Evolutionary conservation across 2,888 invertebrate species (phyloP), one percentile per base, ranked within the genome.

Genomic region (Molanna angustata): DNA sequence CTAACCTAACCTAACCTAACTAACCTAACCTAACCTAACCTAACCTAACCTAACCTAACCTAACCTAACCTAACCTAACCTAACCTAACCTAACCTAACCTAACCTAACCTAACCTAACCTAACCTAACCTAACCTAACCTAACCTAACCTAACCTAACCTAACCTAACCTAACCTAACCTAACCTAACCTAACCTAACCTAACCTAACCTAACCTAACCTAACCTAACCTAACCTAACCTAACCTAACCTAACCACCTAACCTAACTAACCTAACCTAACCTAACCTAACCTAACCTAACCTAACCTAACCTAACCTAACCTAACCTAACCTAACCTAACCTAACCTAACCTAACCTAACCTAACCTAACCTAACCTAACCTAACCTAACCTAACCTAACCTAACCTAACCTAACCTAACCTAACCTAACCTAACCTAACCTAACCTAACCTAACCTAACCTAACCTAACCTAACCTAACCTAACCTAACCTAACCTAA

Each of bases 351-450:
- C 44, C 44, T 44, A 44, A 44, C 44, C n/a, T n/a, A n/a, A n/a
- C n/a, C n/a, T n/a, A n/a, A n/a, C n/a, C n/a, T n/a, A n/a, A n/a
- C n/a, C 40, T 40, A 48, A 48, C 48, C 48, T 48, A 48, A 48
- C 48, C 48, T 48, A 47, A 47, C 52, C 47, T 52, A 47, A 52
- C 52, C 52, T 47, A 52, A 52, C 52, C 52, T 52, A 52, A 52
- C 52, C 52, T 52, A 52, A 52, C 52, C 52, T 52, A 52, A 52
- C 52, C 52, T 52, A 52, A 52, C 52, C 52, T 52, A 52, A 52
- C 52, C 52, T 52, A 52, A 52, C 52, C 52, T 52, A 52, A 52
- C 52, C 52, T 52, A 52, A 52, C 52, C 52, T 52, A 52, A 52
- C 52, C 52, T 52, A 52, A 52, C 52, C 52, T 52, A 52, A 52